Evolutionary conservation across 2,888 invertebrate species (phyloP).

Genomic region (Danaus chrysippus): DNA sequence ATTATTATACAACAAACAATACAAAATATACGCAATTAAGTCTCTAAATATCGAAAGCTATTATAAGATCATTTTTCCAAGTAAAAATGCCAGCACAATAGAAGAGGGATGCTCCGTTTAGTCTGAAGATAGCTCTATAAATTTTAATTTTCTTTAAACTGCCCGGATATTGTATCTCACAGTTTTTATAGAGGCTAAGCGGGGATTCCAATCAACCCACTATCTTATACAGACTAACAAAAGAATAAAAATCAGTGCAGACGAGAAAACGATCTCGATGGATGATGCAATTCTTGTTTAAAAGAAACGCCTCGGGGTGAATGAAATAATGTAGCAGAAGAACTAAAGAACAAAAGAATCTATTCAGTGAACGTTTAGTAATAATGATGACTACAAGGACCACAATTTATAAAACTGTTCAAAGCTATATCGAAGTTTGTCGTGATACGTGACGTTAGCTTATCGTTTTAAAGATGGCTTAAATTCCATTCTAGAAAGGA

Average conservation of each 20-base stretch:
- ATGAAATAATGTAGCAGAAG: slow-evolving; percentile 22
- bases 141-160: slow-evolving; percentile 24
- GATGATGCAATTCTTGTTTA: slow-evolving; percentile 26
- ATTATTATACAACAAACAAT: too few relatives aligned
- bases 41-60: not conserved
- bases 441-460: slow-evolving; percentile 6
- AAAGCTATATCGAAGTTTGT: slow-evolving; percentile 3
- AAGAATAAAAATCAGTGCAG: slow-evolving; percentile 28
- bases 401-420: slow-evolving; percentile 5
- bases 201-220: slow-evolving; percentile 50
- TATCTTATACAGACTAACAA: slow-evolving; percentile 34
- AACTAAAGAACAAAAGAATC: slow-evolving; percentile 18
- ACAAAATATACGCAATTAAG: not conserved
- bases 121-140: slow-evolving; percentile 9
- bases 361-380: slow-evolving; percentile 7
- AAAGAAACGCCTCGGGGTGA: slow-evolving; percentile 23
- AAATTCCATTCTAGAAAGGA: not conserved
- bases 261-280: slow-evolving; percentile 39
- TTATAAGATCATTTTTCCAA: slow-evolving; percentile 3
- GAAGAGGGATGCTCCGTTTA: slow-evolving; percentile 4
- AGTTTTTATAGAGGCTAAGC: slow-evolving; percentile 24
- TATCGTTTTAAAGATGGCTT: not conserved
- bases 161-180: slow-evolving; percentile 20
- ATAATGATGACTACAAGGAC: slow-evolving; percentile 3
- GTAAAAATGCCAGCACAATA: slow-evolving; percentile 6